Base-by-base conservation (phyloP, 2,888 invertebrate species). In the Tinea pellionella region DNA sequence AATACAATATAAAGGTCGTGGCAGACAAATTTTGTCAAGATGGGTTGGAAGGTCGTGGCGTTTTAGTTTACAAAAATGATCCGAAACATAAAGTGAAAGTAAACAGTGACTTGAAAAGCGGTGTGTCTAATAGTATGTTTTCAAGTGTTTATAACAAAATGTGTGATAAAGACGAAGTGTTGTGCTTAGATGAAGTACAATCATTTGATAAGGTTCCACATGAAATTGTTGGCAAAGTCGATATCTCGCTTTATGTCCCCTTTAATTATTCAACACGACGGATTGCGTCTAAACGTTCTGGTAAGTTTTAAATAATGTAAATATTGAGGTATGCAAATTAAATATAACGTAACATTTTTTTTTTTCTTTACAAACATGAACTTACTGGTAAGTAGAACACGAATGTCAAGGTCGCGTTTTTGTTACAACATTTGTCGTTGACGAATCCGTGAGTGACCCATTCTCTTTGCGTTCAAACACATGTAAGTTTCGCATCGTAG, bases 231-330 rank as follows among this genome's bases (percentile, higher is more conserved):
- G 73, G 72, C 53, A 69, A 71, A 16, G 78, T 88, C 24, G 89
- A 91, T 66, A 78, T 89, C 64, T 88, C 83, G 64, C 88, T 94
- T 69, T 93, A 91, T 76, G 83, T 94, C 67, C 90, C 91, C 59
- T 93, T 93, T 73, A 92, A 92, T 76, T 92, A 89, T 68, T 89
- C 84, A 15, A 87, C 83, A 12, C 71, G 77, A 63, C 78, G 75
- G 67, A 80, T 82, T 72, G 80, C 85, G 63, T 69, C 81, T 63
- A 85, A 80, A 72, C 78, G 86, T 68, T 73, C 85, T 61, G 87
- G 87, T 88, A 65, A 86, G 87, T 81, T 61, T 61, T 47, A 9
- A 37, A 37, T 37, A 6, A 37, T 2, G n/a, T 37, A 24, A 6
- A 24, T n/a, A 24, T 24, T 3, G 6, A 24, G 24, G 24, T 24